Base-by-base conservation (phyloP, 2,888 invertebrate genomes). In the Noctuana brunneofusca region DNA sequence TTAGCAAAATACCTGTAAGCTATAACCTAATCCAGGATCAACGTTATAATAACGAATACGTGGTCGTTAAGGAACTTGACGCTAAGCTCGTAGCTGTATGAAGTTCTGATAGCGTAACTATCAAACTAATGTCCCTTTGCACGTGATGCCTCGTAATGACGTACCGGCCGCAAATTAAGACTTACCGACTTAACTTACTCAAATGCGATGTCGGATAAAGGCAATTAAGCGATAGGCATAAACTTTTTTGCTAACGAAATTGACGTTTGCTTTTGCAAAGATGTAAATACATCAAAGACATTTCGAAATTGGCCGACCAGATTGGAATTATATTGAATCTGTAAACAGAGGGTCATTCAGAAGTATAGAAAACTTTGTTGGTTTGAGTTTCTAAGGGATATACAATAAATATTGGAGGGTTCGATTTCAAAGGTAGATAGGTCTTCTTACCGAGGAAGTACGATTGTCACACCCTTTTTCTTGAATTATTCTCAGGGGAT, bases 1-100 rank as follows among this genome's bases (percentile, higher is more conserved):
- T 62, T 62, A 62, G 55, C 48, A 14, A 55, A 55, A 62, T 55
- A 49, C 38, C 55, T 62, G 55, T 49, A 55, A 62, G 30, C 62
- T 49, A 62, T 62, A 55, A 62, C 62, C 48, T 62, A 62, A 62
- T 62, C 62, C 62, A 41, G 55, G 62, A 62, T 62, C 18, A 62
- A 49, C 48, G 35, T 48, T 60, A 54, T 54, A 55, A 54, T 54
- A 55, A 62, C 20, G 54, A 49, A 55, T 55, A 55, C 38, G 20
- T 27, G 46, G 24, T 62, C 62, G 62, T 62, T 62, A 62, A 53
- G 55, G 14, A 49, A 41, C 55, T 49, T 62, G 55, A 62, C 62
- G 62, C 38, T 54, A 62, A 62, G 55, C 55, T 41, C 20, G 20
- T 49, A 54, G 43, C 20, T 57, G 46, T 56, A 41, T 49, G 48